Conservation (phyloP, 2,888 invertebrate genomes). For the Spialia ferax region DNA sequence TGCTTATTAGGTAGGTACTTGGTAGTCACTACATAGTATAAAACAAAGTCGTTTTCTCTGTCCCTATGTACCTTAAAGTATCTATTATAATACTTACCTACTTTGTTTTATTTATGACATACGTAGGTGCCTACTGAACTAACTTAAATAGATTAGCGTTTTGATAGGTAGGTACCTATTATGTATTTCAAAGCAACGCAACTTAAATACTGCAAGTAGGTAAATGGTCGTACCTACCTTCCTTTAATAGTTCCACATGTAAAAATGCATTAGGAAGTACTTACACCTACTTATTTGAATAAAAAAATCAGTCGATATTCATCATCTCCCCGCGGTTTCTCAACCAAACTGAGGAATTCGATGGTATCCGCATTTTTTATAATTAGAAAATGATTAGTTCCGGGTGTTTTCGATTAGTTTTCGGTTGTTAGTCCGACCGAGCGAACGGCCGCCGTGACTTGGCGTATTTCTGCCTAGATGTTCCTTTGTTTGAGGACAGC, state of each 20-base stretch:
- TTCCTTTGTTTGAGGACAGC: constrained; percentile 71
- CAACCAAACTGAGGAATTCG: constrained; percentile 59
- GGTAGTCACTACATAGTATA: no score
- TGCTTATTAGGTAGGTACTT: no score
- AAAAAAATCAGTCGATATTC: background rate
- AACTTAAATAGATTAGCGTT: background rate
- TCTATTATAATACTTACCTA: no score
- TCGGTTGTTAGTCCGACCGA: constrained; percentile 60
- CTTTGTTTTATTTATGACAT: no score
- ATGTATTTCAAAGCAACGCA: background rate
- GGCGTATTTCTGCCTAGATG: constrained; percentile 73
- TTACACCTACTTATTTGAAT: background rate
- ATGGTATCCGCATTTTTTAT: constrained; percentile 70
- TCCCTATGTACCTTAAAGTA: no score
- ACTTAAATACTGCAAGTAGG: background rate
- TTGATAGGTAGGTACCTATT: no score
- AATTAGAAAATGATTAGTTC: constrained; percentile 81
- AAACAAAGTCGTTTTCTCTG: no score
- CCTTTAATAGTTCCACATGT: background rate
- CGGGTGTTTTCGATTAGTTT: constrained; percentile 82
- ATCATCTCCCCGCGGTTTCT: constrained; percentile 38
- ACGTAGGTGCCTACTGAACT: no score
- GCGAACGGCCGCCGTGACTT: constrained; percentile 68
- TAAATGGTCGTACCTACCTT: no score
- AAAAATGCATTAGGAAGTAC: background rate